phyloP scores from a whole-genome alignment of 2,113 vertebrate species.

The Corydoras sp. region DNA sequence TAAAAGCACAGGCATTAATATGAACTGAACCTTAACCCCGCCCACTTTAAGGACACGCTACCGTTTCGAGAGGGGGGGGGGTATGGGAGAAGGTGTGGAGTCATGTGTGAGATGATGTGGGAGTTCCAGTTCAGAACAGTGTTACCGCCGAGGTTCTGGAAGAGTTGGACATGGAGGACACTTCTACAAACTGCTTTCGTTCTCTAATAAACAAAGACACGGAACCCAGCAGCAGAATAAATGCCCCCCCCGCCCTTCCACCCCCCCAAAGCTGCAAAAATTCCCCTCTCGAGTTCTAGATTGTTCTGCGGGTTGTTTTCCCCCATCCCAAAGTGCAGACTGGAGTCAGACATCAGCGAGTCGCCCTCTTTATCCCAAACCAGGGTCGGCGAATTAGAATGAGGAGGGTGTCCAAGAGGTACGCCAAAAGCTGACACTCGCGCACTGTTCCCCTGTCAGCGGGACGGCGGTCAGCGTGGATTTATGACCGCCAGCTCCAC shows the following conservation, averaged over 20 bases:
- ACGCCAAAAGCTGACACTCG: conserved; percentile 36
- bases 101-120: too few species aligned
- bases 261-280: conserved; percentile 47
- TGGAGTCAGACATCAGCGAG: conserved; percentile 68
- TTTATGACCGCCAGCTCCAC: conserved; percentile 67
- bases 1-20: neutral
- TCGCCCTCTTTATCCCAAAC: conserved; percentile 55
- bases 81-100: too few species aligned
- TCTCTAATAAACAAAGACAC: too few species aligned
- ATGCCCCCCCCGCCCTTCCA: neutral
- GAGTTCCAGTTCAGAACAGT: too few species aligned
- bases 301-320: conserved; percentile 52
- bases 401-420: conserved; percentile 55
- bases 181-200: too few species aligned
- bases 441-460: conserved; percentile 51
- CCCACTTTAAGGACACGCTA: too few species aligned
- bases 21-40: too few species aligned
- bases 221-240: neutral
- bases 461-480: conserved; percentile 59
- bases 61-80: too few species aligned
- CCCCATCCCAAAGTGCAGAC: conserved; percentile 60
- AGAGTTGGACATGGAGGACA: too few species aligned
- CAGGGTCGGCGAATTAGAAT: conserved; percentile 65
- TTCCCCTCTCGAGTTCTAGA: conserved; percentile 67
- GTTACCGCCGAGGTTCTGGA: too few species aligned